Conservation (phyloP, 64 coral and sea anemone species). For the Cladopsammia gracilis region DNA sequence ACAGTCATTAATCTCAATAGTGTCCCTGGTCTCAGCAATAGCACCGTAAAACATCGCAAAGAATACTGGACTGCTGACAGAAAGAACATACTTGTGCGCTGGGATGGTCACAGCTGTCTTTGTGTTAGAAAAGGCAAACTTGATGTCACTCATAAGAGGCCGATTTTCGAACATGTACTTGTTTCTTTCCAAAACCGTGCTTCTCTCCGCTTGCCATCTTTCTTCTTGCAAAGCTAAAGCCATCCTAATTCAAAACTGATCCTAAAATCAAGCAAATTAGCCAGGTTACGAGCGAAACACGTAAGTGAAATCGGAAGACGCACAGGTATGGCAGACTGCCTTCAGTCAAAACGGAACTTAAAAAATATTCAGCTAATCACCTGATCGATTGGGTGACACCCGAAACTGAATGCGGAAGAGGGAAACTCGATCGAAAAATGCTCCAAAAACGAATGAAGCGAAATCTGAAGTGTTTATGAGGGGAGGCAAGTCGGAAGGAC, state of each 20-base stretch:
- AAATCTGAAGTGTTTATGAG: no score
- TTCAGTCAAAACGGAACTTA: no score
- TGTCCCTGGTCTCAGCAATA: background rate
- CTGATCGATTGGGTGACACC: no score
- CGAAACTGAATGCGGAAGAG: no score
- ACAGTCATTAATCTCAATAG: background rate
- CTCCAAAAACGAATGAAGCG: no score
- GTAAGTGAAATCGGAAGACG: no score
- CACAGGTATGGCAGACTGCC: no score
- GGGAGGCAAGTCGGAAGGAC: no score
- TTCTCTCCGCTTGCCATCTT: constrained; percentile 25
- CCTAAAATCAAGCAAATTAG: no score
- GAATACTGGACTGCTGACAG: constrained; percentile 63
- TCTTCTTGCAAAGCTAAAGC: background rate
- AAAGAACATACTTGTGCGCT: constrained; percentile 52
- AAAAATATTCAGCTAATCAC: no score
- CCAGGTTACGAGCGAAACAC: no score
- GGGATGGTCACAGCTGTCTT: background rate
- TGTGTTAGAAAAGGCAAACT: constrained; percentile 31
- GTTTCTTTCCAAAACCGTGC: constrained; percentile 34
- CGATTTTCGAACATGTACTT: constrained; percentile 30
- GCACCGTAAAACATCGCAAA: constrained; percentile 56
- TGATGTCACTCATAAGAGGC: constrained; percentile 39
- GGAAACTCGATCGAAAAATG: no score
- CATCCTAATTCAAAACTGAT: background rate